Evolutionary conservation across 2,888 invertebrate species (phyloP), one percentile per base, ranked within the genome.

Genomic region (Creontiades dilutus): DNA sequence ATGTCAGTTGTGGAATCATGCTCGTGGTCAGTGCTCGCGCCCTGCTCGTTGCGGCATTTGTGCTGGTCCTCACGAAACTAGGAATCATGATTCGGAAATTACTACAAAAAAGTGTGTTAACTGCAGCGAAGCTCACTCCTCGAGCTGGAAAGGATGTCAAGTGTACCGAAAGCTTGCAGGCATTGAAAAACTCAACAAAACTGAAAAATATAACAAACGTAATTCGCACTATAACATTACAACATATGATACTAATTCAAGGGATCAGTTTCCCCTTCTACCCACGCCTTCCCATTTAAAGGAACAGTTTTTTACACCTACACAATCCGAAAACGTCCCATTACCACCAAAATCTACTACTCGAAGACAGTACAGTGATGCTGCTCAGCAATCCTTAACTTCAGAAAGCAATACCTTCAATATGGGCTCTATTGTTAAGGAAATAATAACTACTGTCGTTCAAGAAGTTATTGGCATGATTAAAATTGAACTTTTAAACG

Each of bases 61-160:
- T n/a, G 75, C 75, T 75, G 28, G 75, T 11, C 4, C 11, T n/a
- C 75, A 75, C 11, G 75, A 75, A 19, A 75, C 75, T 1, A 27
- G 23, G 12, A 75, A 75, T 13, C 75, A 75, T 28, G n/a, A 13
- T 13, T 28, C 75, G 11, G 75, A 19, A 27, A 28, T 1, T 11
- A 7, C 28, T 27, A 12, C 5, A 27, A 19, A 28, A 75, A 14
- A 75, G n/a, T 75, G 75, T 3, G 75, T 75, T 4, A 75, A 75
- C 28, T 75, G 75, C n/a, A 19, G 75, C n/a, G 75, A 75, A 75
- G 75, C 23, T 28, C 75, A 75, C 11, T 75, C 75, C 1, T 75
- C 75, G 12, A 75, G 75, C 12, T 75, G 75, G 75, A 75, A 75
- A 75, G 75, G 75, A 19, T 75, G 75, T 11, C 75, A 19, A 75